A percentile compares a stretch with the other conserved stretches of the same genome.
Evolutionary conservation across 1,140 invertebrate genomes (phyloP).

Genomic region (Bombus pascuorum): DNA sequence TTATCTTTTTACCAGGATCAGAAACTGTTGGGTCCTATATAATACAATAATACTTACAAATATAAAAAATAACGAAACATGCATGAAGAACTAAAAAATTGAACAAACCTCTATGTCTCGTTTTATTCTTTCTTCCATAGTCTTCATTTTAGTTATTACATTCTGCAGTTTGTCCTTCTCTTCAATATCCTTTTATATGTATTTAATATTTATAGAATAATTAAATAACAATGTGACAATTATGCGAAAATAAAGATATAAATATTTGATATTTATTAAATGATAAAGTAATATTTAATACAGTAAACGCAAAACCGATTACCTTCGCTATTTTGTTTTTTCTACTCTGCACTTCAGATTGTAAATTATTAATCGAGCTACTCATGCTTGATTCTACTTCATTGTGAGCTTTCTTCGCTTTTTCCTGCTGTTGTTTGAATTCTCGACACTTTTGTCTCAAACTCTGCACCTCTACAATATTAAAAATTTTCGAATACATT

Average conservation of each 20-base stretch:
- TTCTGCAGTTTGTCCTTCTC: slow-evolving; percentile 61
- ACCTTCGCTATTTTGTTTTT: slow-evolving; percentile 83
- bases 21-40: slow-evolving; percentile 63
- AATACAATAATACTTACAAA: background rate
- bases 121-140: slow-evolving; percentile 70
- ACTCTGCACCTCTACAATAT: slow-evolving; percentile 83
- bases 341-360: slow-evolving; percentile 64
- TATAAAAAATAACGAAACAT: background rate
- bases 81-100: background rate
- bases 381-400: slow-evolving; percentile 84
- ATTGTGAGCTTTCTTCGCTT: slow-evolving; percentile 84
- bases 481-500: slow-evolving; percentile 5
- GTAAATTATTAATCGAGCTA: slow-evolving; percentile 81
- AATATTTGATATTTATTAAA: background rate
- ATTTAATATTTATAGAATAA: background rate
- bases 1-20: slow-evolving; percentile 61
- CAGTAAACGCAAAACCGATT: background rate
- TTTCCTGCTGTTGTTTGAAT: slow-evolving; percentile 84
- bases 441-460: slow-evolving; percentile 84
- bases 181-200: slow-evolving; percentile 57
- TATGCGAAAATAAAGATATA: no score
- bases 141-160: slow-evolving; percentile 69
- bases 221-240: background rate
- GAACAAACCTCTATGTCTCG: slow-evolving; percentile 68
- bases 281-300: background rate